Evolutionary conservation across 2,113 vertebrate genomes (phyloP), one percentile per base, ranked within the genome.

Genomic region (Misgurnus anguillicaudatus): DNA sequence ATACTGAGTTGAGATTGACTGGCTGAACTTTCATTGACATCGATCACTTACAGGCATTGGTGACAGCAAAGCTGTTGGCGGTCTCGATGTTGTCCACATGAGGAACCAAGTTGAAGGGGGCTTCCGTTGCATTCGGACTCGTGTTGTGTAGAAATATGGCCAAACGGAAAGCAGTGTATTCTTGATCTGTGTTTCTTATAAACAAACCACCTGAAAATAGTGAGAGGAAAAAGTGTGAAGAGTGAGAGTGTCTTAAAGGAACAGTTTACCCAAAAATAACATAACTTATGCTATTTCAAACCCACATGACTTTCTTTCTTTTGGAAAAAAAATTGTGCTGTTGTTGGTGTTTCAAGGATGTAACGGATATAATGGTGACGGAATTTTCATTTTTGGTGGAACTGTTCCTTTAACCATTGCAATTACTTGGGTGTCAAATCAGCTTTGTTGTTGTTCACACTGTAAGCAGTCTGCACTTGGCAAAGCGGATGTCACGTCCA

Each of bases 161-260:
- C 91, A 99, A 91, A 83, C 97, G 95, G 86, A 99, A 99, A 79
- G 96, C 97, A 78, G 97, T 99, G 87, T 99, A 99, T 91, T 99
- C 98, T 95, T 99, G 98, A 94, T 99, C 98, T 85, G 97, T 98
- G 93, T 99, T 98, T 93, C 97, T 94, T 93, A 99, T 99, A 94
- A 99, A 98, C 91, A 99, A 92, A 84, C 97, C 97, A 91, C 98
- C 97, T 99, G 89, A 63, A 88, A 83, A 88, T 86, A 62, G 31
- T 36, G 76, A 83, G 60, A 84, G 63, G 64, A 66, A 83, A 81
- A 57, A 80, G 53, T 19, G 53, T 57, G n/a, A 57, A 57, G 7
- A 57, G 10, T 6, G 17, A 57, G 53, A 57, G 7, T n/a, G n/a
- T n/a, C n/a, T 6, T 8, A 57, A 57, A 57, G 53, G 17, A n/a